Conservation (phyloP, 2,888 invertebrate species). For the Entomobrya proxima region DNA sequence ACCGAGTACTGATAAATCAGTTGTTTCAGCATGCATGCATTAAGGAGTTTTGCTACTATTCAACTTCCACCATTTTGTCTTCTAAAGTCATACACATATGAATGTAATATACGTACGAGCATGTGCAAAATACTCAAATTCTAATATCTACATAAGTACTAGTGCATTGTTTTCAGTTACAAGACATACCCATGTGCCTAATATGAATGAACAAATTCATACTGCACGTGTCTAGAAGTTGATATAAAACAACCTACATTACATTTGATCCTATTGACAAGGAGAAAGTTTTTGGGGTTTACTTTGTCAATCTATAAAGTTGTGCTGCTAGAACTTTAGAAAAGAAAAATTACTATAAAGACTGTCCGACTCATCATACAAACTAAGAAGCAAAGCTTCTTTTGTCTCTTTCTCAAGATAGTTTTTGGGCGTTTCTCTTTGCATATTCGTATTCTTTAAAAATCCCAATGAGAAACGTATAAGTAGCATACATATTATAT, state of each 20-base stretch:
- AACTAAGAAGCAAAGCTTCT: neutral
- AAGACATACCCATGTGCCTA: too few species aligned
- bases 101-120: too few species aligned
- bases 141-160: too few species aligned
- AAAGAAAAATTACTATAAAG: constrained; percentile 23
- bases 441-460: neutral
- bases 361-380: constrained; percentile 22
- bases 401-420: constrained; percentile 5
- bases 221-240: neutral
- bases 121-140: too few species aligned
- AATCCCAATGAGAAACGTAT: neutral
- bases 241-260: neutral
- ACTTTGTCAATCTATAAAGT: constrained; percentile 21
- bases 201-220: neutral
- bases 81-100: too few species aligned
- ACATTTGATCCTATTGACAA: neutral
- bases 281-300: neutral
- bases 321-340: constrained; percentile 30
- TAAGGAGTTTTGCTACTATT: too few species aligned
- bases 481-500: neutral
- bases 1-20: too few species aligned
- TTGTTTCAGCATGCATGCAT: too few species aligned
- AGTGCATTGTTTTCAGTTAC: too few species aligned
- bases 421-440: constrained; percentile 31
- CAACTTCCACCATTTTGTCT: too few species aligned